phyloP scores from a whole-genome alignment of 2,888 invertebrate genomes.

The Heliconius cydno region DNA sequence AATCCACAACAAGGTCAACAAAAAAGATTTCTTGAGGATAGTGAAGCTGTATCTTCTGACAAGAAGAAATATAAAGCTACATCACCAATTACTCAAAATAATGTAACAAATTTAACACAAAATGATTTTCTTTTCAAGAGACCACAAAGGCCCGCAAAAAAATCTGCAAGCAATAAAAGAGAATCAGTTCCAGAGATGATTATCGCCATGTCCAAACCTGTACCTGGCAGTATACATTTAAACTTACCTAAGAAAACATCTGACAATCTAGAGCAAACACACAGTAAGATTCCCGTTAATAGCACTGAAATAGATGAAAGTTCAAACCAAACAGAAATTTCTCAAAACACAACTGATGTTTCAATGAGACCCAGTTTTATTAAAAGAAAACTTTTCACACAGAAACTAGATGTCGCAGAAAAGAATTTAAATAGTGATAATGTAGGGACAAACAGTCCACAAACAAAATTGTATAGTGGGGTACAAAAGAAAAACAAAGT shows the following conservation, averaged over 20 bases:
- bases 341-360: conserved; percentile 54
- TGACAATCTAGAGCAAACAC: conserved; percentile 17
- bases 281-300: conserved; percentile 28
- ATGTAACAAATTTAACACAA: conserved; percentile 13
- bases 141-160: conserved; percentile 39
- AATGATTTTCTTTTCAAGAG: conserved; percentile 44
- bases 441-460: conserved; percentile 60
- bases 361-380: conserved; percentile 75
- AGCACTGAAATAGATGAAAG: conserved; percentile 42
- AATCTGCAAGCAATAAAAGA: conserved; percentile 34
- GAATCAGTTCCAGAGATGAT: conserved; percentile 42
- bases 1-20: conserved; percentile 27
- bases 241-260: conserved; percentile 17
- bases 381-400: conserved; percentile 74
- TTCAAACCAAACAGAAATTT: conserved; percentile 41
- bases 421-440: conserved; percentile 60
- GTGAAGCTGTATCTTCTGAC: conserved; percentile 30
- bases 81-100: conserved; percentile 24
- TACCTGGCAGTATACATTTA: conserved; percentile 37
- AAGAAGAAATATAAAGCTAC: conserved; percentile 37
- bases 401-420: conserved; percentile 70
- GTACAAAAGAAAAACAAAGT: conserved; percentile 69
- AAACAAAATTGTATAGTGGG: conserved; percentile 55
- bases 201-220: conserved; percentile 47
- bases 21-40: conserved; percentile 36